Base-by-base conservation (phyloP, 2,888 invertebrate genomes). In the Standfussiana lucernea region DNA sequence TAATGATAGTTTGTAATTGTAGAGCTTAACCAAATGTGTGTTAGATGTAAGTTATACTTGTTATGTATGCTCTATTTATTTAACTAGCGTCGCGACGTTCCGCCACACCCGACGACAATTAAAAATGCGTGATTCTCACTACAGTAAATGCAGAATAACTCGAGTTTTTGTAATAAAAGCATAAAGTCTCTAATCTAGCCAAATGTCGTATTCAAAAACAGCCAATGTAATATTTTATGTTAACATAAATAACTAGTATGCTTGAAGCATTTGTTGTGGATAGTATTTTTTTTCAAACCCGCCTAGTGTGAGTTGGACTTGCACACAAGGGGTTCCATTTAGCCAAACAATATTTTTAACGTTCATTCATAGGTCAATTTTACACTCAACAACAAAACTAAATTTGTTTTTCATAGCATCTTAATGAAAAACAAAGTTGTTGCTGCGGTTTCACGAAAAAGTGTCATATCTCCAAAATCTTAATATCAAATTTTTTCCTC, bases 1-100 rank as follows among this genome's bases (percentile, higher is more conserved):
- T 75, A 71, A 75, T 68, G 4, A 45, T 74, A 76, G 69, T 82
- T 61, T 76, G 59, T 85, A 75, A 76, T 71, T 76, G 69, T 88
- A 85, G 86, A 87, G 87, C 90, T 86, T 92, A 91, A 93, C 93
- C 92, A 93, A 93, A 92, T 91, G 92, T 91, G 91, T 91, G 92
- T 90, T 92, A 92, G 89, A 77, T 79, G 74, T 92, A 90, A 90
- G 86, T 80, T 74, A 80, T 77, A 69, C 82, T 72, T 84, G 82
- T 88, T 90, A 85, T 88, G 79, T 77, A 28, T 62, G 28, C 75
- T 79, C 40, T 66, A 50, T 75, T 77, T 72, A 65, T 37, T 28
- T 40, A 61, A 66, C 80, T 70, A 53, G 10, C 77, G 71, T 4
- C 68, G 8, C 66, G 15, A 11, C n/a, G 0, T 1, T n/a, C n/a